Evolutionary conservation across 2,888 invertebrate genomes (phyloP).

Genomic region (Platycheirus albimanus): DNA sequence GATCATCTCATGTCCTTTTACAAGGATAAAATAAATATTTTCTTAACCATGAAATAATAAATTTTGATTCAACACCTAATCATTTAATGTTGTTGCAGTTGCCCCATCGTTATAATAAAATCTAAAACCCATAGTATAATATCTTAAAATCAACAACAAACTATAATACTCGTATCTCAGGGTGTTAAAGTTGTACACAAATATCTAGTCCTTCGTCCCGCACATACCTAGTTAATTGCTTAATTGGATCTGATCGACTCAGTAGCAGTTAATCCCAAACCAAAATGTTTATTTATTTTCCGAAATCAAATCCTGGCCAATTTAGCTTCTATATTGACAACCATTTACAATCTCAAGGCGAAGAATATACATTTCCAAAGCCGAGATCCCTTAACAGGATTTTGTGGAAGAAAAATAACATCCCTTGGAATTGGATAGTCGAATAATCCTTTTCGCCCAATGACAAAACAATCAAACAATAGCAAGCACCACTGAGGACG

Average conservation of each 20-base stretch:
- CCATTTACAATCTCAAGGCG: conserved; percentile 60
- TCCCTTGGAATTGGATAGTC: conserved; percentile 44
- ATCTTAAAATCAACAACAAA: conserved; percentile 31
- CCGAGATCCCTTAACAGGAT: conserved; percentile 70
- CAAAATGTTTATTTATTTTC: conserved; percentile 70
- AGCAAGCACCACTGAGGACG: conserved; percentile 28
- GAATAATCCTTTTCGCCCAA: conserved; percentile 61
- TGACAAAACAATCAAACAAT: conserved; percentile 72
- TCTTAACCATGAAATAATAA: not conserved
- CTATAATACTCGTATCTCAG: no score
- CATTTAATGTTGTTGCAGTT: conserved; percentile 45
- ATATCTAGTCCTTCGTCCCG: not conserved
- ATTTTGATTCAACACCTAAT: not conserved
- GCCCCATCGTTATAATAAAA: conserved; percentile 8
- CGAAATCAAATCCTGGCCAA: conserved; percentile 63
- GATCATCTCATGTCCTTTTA: not conserved
- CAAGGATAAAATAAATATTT: conserved; percentile 31
- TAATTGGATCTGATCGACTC: conserved; percentile 74
- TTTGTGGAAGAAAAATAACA: conserved; percentile 5
- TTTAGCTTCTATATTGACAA: conserved; percentile 67
- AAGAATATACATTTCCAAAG: conserved; percentile 38
- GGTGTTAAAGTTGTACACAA: not conserved
- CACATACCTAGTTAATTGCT: conserved; percentile 48
- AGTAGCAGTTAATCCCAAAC: conserved; percentile 71
- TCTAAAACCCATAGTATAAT: not conserved